Evolutionary conservation across 2,113 vertebrate species (phyloP).

Genomic region (Megaceryle maxima): DNA sequence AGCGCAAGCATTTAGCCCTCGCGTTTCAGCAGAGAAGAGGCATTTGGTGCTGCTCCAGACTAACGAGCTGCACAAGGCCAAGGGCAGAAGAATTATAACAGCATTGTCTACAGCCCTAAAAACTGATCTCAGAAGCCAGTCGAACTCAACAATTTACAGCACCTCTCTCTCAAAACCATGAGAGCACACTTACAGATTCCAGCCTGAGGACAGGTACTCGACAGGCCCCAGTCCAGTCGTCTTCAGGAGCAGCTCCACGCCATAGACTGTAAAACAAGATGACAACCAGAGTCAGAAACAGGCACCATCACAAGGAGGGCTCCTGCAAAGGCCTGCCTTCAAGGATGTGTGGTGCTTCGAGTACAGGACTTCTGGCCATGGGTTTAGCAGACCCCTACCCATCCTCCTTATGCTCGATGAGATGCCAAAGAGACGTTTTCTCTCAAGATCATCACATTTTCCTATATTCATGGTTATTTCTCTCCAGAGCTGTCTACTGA

Average conservation of each 20-base stretch:
- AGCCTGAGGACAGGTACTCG: slow-evolving; percentile 94
- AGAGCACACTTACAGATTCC: slow-evolving; percentile 90
- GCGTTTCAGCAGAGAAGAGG: neutral
- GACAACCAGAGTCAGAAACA: neutral
- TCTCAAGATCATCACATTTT: neutral
- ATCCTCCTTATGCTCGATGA: neutral
- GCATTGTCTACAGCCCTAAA: neutral
- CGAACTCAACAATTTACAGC: neutral
- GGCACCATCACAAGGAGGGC: neutral
- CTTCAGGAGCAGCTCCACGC: slow-evolving; percentile 92
- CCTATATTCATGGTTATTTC: neutral
- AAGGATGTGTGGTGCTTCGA: neutral
- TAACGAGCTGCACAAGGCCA: neutral
- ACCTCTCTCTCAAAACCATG: neutral
- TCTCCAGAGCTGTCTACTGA: neutral
- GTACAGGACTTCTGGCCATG: neutral
- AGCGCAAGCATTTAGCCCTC: neutral
- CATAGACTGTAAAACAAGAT: slow-evolving; percentile 79
- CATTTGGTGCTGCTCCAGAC: neutral
- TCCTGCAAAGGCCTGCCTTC: neutral
- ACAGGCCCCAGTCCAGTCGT: slow-evolving; percentile 90
- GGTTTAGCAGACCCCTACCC: neutral
- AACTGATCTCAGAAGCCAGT: neutral
- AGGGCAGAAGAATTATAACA: neutral
- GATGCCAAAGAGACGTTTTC: neutral